Evolutionary conservation across 1,140 invertebrate genomes (phyloP), one percentile per base, ranked within the genome.

Genomic region (Mylabris phalerata): DNA sequence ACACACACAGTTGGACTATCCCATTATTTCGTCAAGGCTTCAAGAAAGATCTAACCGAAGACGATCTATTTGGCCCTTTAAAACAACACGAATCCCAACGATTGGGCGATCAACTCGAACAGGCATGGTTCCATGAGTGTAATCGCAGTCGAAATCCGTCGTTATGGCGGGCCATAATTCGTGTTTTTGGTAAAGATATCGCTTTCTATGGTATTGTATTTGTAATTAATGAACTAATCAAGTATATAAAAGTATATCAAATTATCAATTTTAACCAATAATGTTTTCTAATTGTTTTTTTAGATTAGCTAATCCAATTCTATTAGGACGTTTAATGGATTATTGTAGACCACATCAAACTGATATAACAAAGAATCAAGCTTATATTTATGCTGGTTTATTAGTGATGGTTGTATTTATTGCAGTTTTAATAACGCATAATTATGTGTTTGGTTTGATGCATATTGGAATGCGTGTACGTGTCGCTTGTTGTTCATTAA

Each of bases 371-470:
- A 68, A 72, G 58, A 57, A 68, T 0, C 69, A 83, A 3, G 85
- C 85, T 1, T 84, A 84, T 65, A 71, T 84, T 24, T 88, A 84
- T 72, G 85, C 85, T 4, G 70, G 68, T 1, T 83, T 77, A 10
- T 81, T 94, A 25, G 82, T 89, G 40, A 52, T 87, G 2, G 82
- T 83, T 66, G 83, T 84, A 6, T 80, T 86, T 0, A 60, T 90
- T 43, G 83, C 85, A 59, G 82, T 86, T 6, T 73, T 93, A 27
- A 73, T 81, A 43, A 78, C 86, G 60, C 87, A 90, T 71, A 85
- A 86, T 6, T 82, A 84, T 62, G 83, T 86, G 72, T 81, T 88
- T 63, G 77, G 77, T 44, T 80, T 88, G 32, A 77, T 79, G 46
- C 70, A 75, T 54, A 66, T 82, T 25, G 80, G 80, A 3, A 80